Evolutionary conservation across 2,797 vertebrate species (phyloP).

Genomic region (Cryptoprocta ferox): DNA sequence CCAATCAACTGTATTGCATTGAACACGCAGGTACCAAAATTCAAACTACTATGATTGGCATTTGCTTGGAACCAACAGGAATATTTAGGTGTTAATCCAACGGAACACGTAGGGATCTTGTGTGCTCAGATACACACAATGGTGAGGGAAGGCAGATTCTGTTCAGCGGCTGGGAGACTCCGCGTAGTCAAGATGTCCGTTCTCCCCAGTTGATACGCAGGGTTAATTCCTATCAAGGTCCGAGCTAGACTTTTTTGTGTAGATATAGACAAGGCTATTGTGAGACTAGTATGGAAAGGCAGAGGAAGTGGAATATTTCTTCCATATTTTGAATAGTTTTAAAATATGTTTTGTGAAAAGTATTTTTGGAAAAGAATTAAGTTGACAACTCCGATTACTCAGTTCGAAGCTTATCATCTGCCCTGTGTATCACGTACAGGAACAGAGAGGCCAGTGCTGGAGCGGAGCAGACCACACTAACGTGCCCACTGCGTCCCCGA

Average conservation of each 20-base stretch:
- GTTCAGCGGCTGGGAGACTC: background rate
- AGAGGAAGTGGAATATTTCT: background rate
- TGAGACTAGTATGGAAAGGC: background rate
- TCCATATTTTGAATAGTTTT: background rate
- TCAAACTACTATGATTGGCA: background rate
- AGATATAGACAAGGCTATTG: background rate
- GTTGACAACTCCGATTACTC: background rate
- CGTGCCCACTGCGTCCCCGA: too few relatives aligned
- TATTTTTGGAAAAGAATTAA: background rate
- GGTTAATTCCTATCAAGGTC: background rate
- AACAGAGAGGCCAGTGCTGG: background rate
- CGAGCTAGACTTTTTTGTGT: background rate
- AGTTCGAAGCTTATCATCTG: background rate
- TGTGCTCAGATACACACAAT: accelerated
- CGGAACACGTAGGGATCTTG: accelerated
- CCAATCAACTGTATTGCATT: background rate
- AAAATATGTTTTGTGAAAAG: background rate
- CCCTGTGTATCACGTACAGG: background rate
- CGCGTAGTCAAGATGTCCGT: accelerated
- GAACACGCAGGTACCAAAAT: background rate
- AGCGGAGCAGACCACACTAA: too few relatives aligned
- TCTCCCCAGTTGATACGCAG: accelerated
- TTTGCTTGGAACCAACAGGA: background rate
- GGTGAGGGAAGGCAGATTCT: too few relatives aligned
- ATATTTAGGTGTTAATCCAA: background rate